Evolutionary conservation across 2,888 invertebrate species (phyloP), one percentile per base, ranked within the genome.

Genomic region (Zootermopsis nevadensis): DNA sequence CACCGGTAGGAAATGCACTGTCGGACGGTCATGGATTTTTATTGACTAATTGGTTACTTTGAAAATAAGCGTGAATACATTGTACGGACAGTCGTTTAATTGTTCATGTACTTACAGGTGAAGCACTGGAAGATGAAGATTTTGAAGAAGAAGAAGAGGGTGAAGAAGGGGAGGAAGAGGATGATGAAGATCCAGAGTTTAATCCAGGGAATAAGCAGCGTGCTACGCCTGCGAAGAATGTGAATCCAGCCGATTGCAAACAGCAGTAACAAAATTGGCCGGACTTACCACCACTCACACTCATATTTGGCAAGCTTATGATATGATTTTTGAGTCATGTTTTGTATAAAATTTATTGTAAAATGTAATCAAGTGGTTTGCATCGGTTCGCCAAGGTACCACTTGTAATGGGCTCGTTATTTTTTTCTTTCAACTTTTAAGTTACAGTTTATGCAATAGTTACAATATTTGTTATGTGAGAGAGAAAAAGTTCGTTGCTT

Each of bases 1-100:
- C 91, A 99, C 99, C 84, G 99, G 99, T 88, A 96, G 96, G 89
- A 93, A 27, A 69, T 10, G 15, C 10, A n/a, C 60, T 27, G 3
- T 60, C n/a, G 60, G 60, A n/a, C n/a, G 27, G 4, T 6, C 19
- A 24, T 55, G 55, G 55, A 55, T 55, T 24, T n/a, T n/a, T 42
- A 2, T 42, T 42, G 38, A 42, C 38, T 42, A 42, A 42, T 42
- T 42, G 7, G n/a, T n/a, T n/a, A n/a, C n/a, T n/a, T n/a, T n/a
- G n/a, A n/a, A n/a, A n/a, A n/a, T n/a, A n/a, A n/a, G n/a, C n/a
- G n/a, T n/a, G n/a, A n/a, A n/a, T n/a, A n/a, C n/a, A n/a, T n/a
- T n/a, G n/a, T n/a, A n/a, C n/a, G n/a, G n/a, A n/a, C n/a, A n/a
- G n/a, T n/a, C n/a, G n/a, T n/a, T n/a, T n/a, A n/a, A n/a, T n/a